Evolutionary conservation across 2,888 invertebrate species (phyloP), one percentile per base, ranked within the genome.

Genomic region (Oscheius onirici): DNA sequence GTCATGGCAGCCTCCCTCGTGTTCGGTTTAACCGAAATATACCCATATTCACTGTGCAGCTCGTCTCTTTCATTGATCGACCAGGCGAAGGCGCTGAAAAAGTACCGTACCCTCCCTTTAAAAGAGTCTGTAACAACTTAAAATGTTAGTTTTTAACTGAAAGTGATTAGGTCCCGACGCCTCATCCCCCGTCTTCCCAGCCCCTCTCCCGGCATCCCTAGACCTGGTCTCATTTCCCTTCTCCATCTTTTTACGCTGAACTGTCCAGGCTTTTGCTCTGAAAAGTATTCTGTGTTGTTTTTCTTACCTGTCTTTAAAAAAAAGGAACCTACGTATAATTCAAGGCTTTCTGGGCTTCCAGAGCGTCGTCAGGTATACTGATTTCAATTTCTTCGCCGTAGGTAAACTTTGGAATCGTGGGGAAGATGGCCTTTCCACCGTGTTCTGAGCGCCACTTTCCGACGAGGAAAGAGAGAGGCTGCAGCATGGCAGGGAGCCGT

Each of bases 391-490:
- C 82, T 69, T 87, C 87, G 26, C 87, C 87, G 55, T 86, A 87
- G 15, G 86, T 88, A 74, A 87, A 87, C 69, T 86, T 86, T 5
- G 87, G 87, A 51, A 87, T 87, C 8, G 87, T 69, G 17, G 71
- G 67, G 65, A 71, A 73, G 20, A 72, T 71, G 24, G 71, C 81
- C 68, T 86, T 85, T 69, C 86, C 86, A 26, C 83, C 82, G 68
- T 87, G 87, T 69, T 87, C 87, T 5, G 84, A 84, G n/a, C 87
- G 73, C 87, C 87, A 87, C 63, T 80, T 83, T 28, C 87, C 87
- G 13, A 87, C 78, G n/a, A 87, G 75, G 67, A 80, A 87, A 1
- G 81, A 78, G 52, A 87, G 69, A 8, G 84, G 84, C 22, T 77
- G 76, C 26, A 87, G 76, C n/a, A 83, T 73, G 8, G 73, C 49